Conservation (phyloP, 2,797 vertebrate genomes). For the Spinus pinus region DNA sequence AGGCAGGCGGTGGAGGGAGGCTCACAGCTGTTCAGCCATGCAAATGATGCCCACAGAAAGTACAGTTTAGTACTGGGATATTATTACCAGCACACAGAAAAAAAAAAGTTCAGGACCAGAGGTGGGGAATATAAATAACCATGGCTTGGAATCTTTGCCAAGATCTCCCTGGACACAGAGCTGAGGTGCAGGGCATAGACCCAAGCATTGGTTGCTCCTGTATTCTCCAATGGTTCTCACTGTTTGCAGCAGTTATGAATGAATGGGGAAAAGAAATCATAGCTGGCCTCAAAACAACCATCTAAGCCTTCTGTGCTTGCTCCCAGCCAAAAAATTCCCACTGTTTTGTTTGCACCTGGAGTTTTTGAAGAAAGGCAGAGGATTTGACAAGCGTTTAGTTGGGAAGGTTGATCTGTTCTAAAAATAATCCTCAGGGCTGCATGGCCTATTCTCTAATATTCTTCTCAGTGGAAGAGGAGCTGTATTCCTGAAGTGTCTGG, state of each 20-base stretch:
- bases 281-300: slow-evolving; percentile 34
- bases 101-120: slow-evolving; percentile 33
- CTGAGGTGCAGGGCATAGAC: neutral
- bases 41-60: slow-evolving; percentile 70
- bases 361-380: neutral
- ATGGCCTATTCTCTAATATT: neutral
- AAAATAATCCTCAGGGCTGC: neutral
- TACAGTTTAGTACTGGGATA: slow-evolving; percentile 57
- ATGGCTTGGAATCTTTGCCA: neutral
- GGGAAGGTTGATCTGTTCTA: neutral
- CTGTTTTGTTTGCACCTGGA: neutral
- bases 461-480: neutral
- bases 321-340: slow-evolving; percentile 19
- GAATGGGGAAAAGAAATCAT: neutral
- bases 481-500: neutral
- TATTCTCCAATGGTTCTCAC: neutral
- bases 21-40: slow-evolving; percentile 74
- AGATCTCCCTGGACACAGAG: neutral
- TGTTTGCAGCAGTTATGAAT: neutral
- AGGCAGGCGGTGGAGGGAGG: slow-evolving; percentile 66
- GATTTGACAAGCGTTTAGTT: neutral
- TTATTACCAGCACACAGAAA: slow-evolving; percentile 37
- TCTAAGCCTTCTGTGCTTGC: neutral
- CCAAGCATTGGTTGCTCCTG: neutral
- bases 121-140: slow-evolving; percentile 46